Conservation (phyloP, 2,797 vertebrate species). For the Gorsachius magnificus region DNA sequence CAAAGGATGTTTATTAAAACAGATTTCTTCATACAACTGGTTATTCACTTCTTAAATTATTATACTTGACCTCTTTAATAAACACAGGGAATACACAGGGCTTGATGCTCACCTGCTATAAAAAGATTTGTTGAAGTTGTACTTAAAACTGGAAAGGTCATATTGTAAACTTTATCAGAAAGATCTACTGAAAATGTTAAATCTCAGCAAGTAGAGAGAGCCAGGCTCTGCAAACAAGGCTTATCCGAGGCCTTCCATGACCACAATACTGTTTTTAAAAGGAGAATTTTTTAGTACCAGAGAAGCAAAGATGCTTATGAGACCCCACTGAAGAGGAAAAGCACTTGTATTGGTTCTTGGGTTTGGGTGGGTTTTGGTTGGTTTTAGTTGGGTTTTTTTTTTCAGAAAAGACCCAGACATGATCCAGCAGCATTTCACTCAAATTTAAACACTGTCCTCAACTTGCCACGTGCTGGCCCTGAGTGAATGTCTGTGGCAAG, state of each 20-base stretch:
- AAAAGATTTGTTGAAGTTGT: neutral
- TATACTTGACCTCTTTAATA: neutral
- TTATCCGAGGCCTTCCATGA: neutral
- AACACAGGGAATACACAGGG: neutral
- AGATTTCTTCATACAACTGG: neutral
- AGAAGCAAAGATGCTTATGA: neutral
- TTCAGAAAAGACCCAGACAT: neutral
- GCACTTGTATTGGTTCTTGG: neutral
- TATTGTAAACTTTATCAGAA: neutral
- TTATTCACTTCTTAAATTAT: neutral
- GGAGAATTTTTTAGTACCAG: neutral
- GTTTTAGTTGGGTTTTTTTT: neutral
- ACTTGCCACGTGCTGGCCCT: accelerated
- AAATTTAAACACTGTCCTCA: neutral
- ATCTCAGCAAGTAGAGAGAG: neutral
- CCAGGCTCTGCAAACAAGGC: neutral
- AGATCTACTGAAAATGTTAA: neutral
- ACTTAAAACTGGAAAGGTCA: neutral
- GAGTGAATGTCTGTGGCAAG: neutral
- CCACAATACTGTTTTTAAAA: neutral
- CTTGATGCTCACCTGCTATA: neutral
- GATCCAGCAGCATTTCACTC: neutral
- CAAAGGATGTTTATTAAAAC: neutral
- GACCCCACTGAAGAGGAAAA: neutral
- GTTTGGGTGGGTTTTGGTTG: too few species aligned